Conservation (phyloP, 2,797 vertebrate species). For the Eospalax fontanierii region DNA sequence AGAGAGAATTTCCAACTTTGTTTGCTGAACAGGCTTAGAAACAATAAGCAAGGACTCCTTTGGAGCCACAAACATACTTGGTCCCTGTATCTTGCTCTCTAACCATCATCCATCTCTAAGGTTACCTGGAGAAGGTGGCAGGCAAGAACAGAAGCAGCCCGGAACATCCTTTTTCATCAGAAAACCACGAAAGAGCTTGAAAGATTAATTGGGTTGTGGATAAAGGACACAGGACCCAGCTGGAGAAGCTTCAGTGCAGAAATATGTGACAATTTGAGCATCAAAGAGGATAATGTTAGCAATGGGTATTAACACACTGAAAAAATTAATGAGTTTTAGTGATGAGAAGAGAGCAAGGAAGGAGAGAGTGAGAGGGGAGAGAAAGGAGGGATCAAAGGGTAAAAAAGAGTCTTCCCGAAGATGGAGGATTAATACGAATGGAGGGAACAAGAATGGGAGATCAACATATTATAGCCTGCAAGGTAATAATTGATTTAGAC, state of each 20-base stretch:
- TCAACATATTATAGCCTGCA: neutral
- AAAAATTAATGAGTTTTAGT: slow-evolving; percentile 62
- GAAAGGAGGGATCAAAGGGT: neutral
- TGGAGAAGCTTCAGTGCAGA: neutral
- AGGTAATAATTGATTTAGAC: neutral
- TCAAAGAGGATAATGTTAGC: slow-evolving; percentile 42
- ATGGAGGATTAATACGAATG: neutral
- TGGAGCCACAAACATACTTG: neutral
- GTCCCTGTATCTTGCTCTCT: slow-evolving; percentile 31
- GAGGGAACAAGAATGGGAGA: neutral
- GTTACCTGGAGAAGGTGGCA: neutral
- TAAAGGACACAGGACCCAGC: neutral
- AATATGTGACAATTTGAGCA: slow-evolving; percentile 39
- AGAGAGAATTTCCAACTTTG: neutral
- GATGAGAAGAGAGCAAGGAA: neutral
- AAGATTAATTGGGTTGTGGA: neutral
- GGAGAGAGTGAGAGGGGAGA: neutral
- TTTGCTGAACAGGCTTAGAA: neutral
- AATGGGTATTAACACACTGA: slow-evolving; percentile 38
- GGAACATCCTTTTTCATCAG: slow-evolving; percentile 2
- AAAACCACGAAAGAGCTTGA: slow-evolving; percentile 50
- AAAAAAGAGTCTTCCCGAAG: slow-evolving; percentile 24
- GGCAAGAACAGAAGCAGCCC: neutral
- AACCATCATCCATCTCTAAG: neutral
- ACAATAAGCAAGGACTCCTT: neutral